Evolutionary conservation across 2,113 vertebrate species (phyloP).

Genomic region (Panthera leo): DNA sequence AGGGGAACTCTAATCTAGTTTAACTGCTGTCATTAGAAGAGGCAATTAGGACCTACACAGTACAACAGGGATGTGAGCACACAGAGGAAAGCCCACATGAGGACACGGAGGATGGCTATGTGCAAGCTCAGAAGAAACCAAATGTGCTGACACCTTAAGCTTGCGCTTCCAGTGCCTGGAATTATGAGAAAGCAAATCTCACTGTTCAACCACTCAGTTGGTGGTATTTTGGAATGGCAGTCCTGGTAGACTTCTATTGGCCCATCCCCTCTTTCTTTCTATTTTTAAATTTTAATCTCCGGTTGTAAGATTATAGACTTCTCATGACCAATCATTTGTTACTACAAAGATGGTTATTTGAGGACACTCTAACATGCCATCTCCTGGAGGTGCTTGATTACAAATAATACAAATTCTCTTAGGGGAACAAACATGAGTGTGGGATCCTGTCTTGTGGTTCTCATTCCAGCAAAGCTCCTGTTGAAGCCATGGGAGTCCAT

Average conservation of each 20-base stretch:
- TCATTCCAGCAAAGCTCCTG: not conserved
- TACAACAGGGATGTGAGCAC: not conserved
- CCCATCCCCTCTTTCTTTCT: not conserved
- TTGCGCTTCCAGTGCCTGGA: not conserved
- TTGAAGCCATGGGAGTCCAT: not conserved
- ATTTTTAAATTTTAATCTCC: not conserved
- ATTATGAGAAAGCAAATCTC: not conserved
- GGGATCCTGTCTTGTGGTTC: not conserved
- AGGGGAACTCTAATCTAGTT: not conserved
- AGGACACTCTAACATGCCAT: not conserved
- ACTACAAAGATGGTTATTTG: not conserved
- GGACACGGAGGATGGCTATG: not conserved
- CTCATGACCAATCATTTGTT: not conserved
- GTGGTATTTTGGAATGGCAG: not conserved
- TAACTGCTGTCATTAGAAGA: not conserved
- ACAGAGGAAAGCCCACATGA: not conserved
- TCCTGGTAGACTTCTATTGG: not conserved
- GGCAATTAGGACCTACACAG: not conserved
- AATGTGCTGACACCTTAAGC: not conserved
- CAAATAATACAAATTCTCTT: conserved; percentile 12
- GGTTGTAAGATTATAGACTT: not conserved
- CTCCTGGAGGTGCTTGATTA: not conserved
- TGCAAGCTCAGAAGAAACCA: not conserved
- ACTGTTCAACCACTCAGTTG: not conserved
- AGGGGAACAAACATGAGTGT: not conserved